Evolutionary conservation across 2,888 invertebrate species (phyloP).

Genomic region (Microctonus brassicae): DNA sequence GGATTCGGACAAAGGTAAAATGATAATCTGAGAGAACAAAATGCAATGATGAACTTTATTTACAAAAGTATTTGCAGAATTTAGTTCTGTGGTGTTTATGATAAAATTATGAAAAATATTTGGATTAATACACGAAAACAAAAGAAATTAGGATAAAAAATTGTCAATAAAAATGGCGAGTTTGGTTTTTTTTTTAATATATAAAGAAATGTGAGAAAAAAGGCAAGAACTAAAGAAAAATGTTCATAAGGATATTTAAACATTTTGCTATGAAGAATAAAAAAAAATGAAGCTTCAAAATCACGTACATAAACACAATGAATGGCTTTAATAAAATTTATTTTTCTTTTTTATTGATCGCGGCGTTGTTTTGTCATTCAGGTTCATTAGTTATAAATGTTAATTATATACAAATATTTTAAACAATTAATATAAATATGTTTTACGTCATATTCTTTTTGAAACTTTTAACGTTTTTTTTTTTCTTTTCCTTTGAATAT

Average conservation of each 20-base stretch:
- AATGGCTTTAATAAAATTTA: constrained; percentile 53
- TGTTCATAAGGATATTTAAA: background rate
- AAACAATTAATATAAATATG: background rate
- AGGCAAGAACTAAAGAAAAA: background rate
- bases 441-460: background rate
- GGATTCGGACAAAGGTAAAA: background rate
- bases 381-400: constrained; percentile 46
- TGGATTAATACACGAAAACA: too few species aligned
- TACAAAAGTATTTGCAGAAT: too few species aligned
- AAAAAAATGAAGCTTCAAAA: constrained; percentile 49
- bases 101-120: too few species aligned
- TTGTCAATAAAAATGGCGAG: too few species aligned
- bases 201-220: too few species aligned
- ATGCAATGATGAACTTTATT: background rate
- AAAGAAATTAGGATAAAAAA: too few species aligned
- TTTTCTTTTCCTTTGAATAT: background rate
- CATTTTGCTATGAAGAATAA: background rate
- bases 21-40: background rate
- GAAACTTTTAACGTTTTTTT: background rate
- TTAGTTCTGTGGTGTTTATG: too few species aligned
- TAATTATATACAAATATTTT: background rate
- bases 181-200: too few species aligned
- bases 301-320: constrained; percentile 35
- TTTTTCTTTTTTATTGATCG: constrained; percentile 47
- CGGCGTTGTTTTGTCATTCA: constrained; percentile 61